Evolutionary conservation across 2,888 invertebrate genomes (phyloP), one percentile per base, ranked within the genome.

Genomic region (Drosophila greeni): DNA sequence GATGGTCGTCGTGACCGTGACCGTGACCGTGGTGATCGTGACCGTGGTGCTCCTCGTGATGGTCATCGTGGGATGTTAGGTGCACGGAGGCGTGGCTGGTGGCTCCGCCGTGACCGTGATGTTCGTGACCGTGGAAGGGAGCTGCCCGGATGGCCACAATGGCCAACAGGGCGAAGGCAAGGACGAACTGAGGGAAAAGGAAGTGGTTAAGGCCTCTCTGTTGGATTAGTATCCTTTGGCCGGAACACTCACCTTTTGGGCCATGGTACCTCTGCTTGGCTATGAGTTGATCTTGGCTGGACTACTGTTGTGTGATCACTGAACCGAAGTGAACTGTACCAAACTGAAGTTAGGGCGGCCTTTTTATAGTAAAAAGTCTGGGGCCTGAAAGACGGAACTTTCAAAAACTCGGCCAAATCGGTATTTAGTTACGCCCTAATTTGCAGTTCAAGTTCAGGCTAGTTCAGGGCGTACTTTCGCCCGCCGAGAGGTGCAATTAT

Each of bases 81-180:
- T 85, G 85, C 18, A 85, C 72, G 0, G 83, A 82, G 40, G 84
- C 80, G 34, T 85, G 86, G 58, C 85, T 85, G 40, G 80, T 76
- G 43, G 85, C 85, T 2, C 81, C 82, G 18, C 57, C 72, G 16
- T 67, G 61, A 2, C 55, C 67, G 26, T 72, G 65, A 20, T 66
- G 70, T 2, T 54, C 65, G 26, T 67, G 59, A 6, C 70, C 73
- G 57, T 79, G 80, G 59, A 61, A 74, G 11, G 57, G 82, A 60
- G 74, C 65, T 33, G 79, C 77, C 42, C 43, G 54, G 3, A 75
- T 72, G 16, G 55, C 52, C 39, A 43, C 68, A 59, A 49, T 16
- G 59, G 76, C 71, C 57, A 85, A 18, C 52, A 85, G 58, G 40
- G 74, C 74, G 16, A 72, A 66, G n/a, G 64, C 71, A 36, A 70